Evolutionary conservation across 2,797 vertebrate genomes (phyloP).

Genomic region (Coccyzus lansbergi): DNA sequence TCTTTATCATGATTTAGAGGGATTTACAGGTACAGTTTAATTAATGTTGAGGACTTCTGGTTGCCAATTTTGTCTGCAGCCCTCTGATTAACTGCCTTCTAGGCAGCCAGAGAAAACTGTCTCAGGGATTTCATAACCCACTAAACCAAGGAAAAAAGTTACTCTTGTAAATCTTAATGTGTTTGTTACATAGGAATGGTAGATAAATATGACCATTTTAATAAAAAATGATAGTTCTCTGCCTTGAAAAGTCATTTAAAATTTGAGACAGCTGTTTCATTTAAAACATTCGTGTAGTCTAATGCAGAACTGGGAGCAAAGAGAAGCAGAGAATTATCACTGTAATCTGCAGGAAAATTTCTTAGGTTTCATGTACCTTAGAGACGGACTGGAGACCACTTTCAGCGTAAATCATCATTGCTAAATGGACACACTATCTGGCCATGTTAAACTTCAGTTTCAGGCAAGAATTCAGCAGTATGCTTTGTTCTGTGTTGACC

Average conservation of each 20-base stretch:
- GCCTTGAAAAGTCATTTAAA: constrained; percentile 29
- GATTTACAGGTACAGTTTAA: neutral
- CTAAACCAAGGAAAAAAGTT: neutral
- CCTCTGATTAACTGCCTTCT: neutral
- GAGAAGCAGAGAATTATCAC: neutral
- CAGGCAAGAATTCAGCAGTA: neutral
- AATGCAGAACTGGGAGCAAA: neutral
- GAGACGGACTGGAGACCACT: neutral
- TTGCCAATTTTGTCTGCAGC: neutral
- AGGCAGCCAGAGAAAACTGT: neutral
- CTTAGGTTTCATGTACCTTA: neutral
- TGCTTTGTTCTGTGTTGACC: neutral
- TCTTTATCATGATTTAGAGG: neutral
- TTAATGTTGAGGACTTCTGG: neutral
- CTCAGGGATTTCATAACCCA: neutral
- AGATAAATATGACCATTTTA: neutral
- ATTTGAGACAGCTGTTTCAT: constrained; percentile 16
- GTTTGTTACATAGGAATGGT: neutral
- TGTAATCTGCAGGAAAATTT: neutral
- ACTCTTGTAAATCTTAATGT: neutral
- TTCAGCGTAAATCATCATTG: neutral
- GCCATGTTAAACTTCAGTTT: neutral
- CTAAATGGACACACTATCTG: neutral
- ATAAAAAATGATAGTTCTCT: neutral
- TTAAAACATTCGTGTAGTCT: neutral